These are phyloP conservation scores for Crotalus viridis DNA, from an alignment of 2,113 vertebrate genomes.

Conservation along the genomic window DNA sequence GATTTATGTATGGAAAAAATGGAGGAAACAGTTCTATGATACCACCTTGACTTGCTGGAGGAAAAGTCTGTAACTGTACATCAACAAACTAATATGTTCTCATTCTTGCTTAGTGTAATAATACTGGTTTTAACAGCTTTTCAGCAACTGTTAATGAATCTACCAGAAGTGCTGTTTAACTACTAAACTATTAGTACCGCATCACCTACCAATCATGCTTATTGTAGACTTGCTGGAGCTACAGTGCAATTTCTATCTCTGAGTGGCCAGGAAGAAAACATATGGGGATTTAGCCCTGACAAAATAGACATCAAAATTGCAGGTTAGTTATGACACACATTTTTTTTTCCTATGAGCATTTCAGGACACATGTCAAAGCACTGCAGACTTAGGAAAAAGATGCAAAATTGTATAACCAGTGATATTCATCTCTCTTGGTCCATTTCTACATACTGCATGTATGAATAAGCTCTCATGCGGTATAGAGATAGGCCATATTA, in stretches of 20 bases:
- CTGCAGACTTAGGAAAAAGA: not conserved
- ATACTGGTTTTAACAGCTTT: not conserved
- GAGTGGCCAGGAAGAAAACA: not conserved
- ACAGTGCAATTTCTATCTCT: not conserved
- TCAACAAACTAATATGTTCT: not conserved
- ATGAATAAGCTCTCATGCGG: not conserved
- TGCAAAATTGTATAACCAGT: not conserved
- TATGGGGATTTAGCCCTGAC: not conserved
- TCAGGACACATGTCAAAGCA: not conserved
- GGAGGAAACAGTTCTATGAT: no score
- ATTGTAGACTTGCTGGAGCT: not conserved
- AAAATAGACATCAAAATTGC: not conserved
- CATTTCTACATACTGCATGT: not conserved
- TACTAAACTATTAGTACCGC: not conserved
- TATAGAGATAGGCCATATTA: not conserved
- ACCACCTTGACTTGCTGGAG: no score
- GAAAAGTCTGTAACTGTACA: not conserved
- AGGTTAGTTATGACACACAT: not conserved
- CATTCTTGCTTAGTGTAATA: not conserved
- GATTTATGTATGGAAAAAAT: no score
- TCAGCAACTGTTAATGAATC: not conserved
- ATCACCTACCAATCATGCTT: not conserved
- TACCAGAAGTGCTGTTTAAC: not conserved
- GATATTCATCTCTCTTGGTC: not conserved
- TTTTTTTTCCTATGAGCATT: not conserved